phyloP scores from a whole-genome alignment of 1,140 invertebrate species.

The Drosophila trapezifrons region DNA sequence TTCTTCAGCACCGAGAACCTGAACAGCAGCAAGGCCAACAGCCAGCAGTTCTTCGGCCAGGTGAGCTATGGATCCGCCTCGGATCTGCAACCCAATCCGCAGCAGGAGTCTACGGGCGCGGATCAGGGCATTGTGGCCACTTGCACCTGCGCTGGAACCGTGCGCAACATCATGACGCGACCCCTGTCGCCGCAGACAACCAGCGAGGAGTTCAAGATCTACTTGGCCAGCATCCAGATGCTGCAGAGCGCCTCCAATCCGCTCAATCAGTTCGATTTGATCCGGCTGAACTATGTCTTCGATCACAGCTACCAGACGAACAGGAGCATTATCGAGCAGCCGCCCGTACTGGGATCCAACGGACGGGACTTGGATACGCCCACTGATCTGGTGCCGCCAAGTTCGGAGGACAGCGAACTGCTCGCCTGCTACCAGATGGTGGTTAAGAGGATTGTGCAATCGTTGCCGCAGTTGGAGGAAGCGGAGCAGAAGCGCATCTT shows the following conservation, averaged over 20 bases:
- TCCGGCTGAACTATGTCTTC: constrained; percentile 86
- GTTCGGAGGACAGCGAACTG: constrained; percentile 75
- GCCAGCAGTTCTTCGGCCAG: constrained; percentile 54
- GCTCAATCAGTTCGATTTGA: constrained; percentile 85
- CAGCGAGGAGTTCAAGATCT: constrained; percentile 88
- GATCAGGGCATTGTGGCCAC: constrained; percentile 39
- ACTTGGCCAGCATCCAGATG: constrained; percentile 89
- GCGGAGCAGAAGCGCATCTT: constrained; percentile 89
- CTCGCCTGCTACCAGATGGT: constrained; percentile 60
- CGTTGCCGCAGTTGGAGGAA: constrained; percentile 54
- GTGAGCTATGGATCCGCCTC: constrained; percentile 79
- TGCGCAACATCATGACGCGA: constrained; percentile 87
- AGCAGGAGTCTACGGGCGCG: neutral
- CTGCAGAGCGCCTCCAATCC: constrained; percentile 88
- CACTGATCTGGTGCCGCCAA: constrained; percentile 57
- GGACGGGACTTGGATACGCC: constrained; percentile 66
- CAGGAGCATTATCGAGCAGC: constrained; percentile 59
- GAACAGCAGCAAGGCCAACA: constrained; percentile 57
- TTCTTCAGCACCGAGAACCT: constrained; percentile 83
- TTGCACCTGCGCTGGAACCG: constrained; percentile 67
- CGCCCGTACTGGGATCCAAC: constrained; percentile 56
- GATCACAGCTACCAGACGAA: constrained; percentile 85
- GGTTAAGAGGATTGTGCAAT: constrained; percentile 56
- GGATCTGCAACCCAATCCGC: constrained; percentile 71
- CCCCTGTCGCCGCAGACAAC: constrained; percentile 86